phyloP scores from a whole-genome alignment of 2,113 vertebrate genomes.

The Noctilio leporinus region DNA sequence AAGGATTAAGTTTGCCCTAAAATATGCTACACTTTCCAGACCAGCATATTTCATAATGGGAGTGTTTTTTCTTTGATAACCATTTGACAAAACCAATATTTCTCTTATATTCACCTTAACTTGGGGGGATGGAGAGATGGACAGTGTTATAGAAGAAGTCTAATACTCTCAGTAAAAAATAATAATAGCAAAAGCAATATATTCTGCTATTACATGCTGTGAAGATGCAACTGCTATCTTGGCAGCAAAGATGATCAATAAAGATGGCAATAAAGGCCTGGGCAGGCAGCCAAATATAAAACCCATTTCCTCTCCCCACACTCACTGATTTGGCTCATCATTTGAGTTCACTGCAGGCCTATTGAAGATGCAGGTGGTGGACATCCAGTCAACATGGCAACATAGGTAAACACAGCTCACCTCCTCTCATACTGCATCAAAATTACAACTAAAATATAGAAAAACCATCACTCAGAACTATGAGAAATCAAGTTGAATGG shows the following conservation, averaged over 20 bases:
- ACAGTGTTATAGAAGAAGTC: not conserved
- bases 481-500: no score
- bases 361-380: not conserved
- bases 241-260: not conserved
- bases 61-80: not conserved
- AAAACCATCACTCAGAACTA: no score
- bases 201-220: not conserved
- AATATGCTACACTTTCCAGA: not conserved
- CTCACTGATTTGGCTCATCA: not conserved
- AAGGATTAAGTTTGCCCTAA: not conserved
- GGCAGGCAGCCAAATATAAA: not conserved
- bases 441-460: no score
- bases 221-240: rapidly evolving
- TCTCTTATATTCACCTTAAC: not conserved
- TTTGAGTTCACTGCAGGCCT: not conserved
- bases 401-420: no score
- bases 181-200: not conserved
- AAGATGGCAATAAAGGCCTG: rapidly evolving
- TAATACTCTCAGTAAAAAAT: not conserved
- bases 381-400: no score
- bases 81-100: not conserved
- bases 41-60: not conserved
- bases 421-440: no score
- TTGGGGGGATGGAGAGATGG: not conserved
- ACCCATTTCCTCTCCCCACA: not conserved